Evolutionary conservation across 1,140 invertebrate genomes (phyloP), one percentile per base, ranked within the genome.

Genomic region (Drosophila bocki): DNA sequence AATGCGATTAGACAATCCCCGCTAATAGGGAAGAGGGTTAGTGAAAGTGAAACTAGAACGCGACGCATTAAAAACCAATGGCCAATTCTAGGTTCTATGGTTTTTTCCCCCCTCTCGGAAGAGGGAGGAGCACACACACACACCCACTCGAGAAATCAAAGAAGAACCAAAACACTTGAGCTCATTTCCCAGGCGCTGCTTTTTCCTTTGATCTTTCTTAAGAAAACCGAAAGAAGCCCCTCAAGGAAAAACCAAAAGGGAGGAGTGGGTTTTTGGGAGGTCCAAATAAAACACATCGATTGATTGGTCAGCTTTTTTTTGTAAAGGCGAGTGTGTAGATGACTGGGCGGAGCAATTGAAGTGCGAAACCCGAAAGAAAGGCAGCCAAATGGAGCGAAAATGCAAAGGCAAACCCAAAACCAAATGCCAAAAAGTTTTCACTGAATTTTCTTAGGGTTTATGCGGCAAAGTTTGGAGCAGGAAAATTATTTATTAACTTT

Each of bases 81-180:
- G 65, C 69, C 78, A 86, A 81, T 80, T 74, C 69, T 59, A 19
- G 58, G 71, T 56, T 60, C 35, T 29, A 29, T 58, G 9, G 26
- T 15, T 26, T 19, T 70, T 54, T 77, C 51, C 60, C 65, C 59
- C 41, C n/a, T 33, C 22, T 1, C 22, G 7, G 3, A 44, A 45
- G 51, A 7, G 35, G 7, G 6, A 17, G 22, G 48, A 22, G 29
- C 29, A 19, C 35, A 26, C 48, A 8, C n/a, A 19, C 32, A 26
- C 41, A 39, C 74, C 82, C 82, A 88, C 84, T 88, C 64, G 72
- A 83, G 54, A 72, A 83, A 88, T 88, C 83, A 87, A 70, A 70
- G 67, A 71, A 53, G 64, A 71, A 33, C 53, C 67, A 44, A 58
- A 62, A 65, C 75, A 84, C 82, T 84, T 84, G 81, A 80, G 59